Base-by-base conservation (phyloP, 2,113 vertebrate species). In the Ivindomyrus marchei region DNA sequence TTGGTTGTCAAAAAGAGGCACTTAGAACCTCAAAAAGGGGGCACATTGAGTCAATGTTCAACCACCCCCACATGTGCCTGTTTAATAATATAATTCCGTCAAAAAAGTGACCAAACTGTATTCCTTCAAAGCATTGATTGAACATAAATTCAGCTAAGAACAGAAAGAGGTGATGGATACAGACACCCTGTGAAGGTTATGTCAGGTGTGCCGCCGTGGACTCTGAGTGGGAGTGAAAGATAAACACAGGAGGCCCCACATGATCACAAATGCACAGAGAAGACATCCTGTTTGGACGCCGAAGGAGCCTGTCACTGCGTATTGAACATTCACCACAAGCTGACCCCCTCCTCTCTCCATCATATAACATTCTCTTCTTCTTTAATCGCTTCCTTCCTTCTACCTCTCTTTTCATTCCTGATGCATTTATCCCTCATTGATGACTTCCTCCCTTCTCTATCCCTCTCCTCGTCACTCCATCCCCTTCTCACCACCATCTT, bases 381-480 rank as follows among this genome's bases (percentile, higher is more conserved):
- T 94, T 93, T 95, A 95, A 96, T 95, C 92, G 94, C 96, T 96
- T 96, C 95, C 95, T 96, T 96, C 95, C 95, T 96, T 93, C 95
- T 95, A 92, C 94, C 87, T 93, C 93, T 94, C 94, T 94, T 93
- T 92, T 95, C 94, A 93, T 95, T 95, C 95, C 95, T 95, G 74
- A 95, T 95, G 93, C 92, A 95, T 95, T 96, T 94, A 96, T 94
- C 92, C 92, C 92, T 94, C 93, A 91, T 95, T 93, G 92, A 91
- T 94, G 91, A 89, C 93, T 94, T 93, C 92, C 92, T 92, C 91
- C 90, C 89, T 91, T 91, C 92, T 91, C 91, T 42, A 90, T 88
- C 88, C 89, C 74, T 90, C 45, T 15, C 50, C 27, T 3, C 6
- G 3, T 62, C 53, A 45, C 21, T 74, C 21, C 42, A 42, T 85